Evolutionary conservation across 2,797 vertebrate genomes (phyloP).

Genomic region (Pagetopsis macropterus): DNA sequence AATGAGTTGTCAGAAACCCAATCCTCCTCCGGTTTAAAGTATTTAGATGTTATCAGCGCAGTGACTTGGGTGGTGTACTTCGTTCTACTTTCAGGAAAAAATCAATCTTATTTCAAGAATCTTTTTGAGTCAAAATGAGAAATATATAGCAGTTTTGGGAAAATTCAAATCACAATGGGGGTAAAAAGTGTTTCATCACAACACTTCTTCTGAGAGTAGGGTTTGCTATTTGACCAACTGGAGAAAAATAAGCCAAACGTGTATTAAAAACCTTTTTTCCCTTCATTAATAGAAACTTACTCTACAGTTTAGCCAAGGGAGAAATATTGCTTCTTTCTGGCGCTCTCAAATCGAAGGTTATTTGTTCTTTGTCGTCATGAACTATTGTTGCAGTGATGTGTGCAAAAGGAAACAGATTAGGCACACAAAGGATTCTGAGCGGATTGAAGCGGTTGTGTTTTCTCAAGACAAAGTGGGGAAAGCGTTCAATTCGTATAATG

Average conservation of each 20-base stretch:
- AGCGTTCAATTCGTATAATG: not conserved
- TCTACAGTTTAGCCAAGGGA: not conserved
- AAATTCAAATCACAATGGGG: too few relatives aligned
- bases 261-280: not conserved
- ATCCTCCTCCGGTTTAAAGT: too few relatives aligned
- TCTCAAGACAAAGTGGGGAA: not conserved
- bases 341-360: not conserved
- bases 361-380: not conserved
- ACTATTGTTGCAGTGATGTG: not conserved
- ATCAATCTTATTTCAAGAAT: too few relatives aligned
- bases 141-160: too few relatives aligned
- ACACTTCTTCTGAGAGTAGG: too few relatives aligned
- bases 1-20: too few relatives aligned
- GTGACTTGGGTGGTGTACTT: not conserved
- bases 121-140: too few relatives aligned
- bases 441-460: not conserved
- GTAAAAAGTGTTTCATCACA: too few relatives aligned
- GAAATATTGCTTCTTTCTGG: not conserved
- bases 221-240: too few relatives aligned
- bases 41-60: not conserved
- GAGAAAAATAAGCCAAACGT: too few relatives aligned
- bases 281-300: not conserved
- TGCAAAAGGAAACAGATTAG: not conserved
- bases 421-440: not conserved
- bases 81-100: not conserved